A percentile compares a stretch with the other conserved stretches of the same genome.
phyloP scores from a whole-genome alignment of 1,140 invertebrate genomes.

The Conus betulinus region DNA sequence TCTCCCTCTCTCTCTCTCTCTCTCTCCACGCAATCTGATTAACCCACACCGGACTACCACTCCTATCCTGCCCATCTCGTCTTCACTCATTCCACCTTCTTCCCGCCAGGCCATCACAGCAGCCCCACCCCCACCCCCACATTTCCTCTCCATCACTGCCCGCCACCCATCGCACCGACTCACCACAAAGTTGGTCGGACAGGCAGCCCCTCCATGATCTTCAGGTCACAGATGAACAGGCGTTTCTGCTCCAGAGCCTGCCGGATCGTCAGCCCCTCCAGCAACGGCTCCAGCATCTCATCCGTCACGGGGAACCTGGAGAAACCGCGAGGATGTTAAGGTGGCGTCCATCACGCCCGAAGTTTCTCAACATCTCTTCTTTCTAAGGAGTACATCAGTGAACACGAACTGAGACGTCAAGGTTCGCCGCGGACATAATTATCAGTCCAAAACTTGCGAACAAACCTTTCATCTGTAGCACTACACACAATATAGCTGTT shows the following conservation, averaged over 20 bases:
- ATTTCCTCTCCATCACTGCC: too few species aligned
- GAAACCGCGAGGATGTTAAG: neutral
- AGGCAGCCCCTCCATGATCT: constrained; percentile 73
- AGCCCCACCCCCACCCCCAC: too few species aligned
- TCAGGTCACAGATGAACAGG: constrained; percentile 77
- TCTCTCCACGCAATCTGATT: too few species aligned
- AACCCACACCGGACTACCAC: too few species aligned
- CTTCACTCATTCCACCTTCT: too few species aligned
- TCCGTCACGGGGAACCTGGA: constrained; percentile 75
- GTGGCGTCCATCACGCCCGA: neutral
- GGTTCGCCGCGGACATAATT: neutral
- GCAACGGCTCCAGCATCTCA: constrained; percentile 74
- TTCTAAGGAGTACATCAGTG: neutral
- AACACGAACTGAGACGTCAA: neutral
- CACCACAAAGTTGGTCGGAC: constrained; percentile 55
- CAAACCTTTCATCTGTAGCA: too few species aligned
- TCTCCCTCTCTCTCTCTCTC: too few species aligned
- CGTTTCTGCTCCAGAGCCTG: constrained; percentile 75
- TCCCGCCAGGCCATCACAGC: too few species aligned
- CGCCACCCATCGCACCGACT: constrained; percentile 19
- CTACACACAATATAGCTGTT: too few species aligned
- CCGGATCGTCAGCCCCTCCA: constrained; percentile 74
- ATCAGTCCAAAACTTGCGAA: too few species aligned
- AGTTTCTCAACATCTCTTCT: neutral
- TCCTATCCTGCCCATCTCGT: too few species aligned